phyloP scores from a whole-genome alignment of 2,888 invertebrate species.

The Leptinotarsa tumamoca region DNA sequence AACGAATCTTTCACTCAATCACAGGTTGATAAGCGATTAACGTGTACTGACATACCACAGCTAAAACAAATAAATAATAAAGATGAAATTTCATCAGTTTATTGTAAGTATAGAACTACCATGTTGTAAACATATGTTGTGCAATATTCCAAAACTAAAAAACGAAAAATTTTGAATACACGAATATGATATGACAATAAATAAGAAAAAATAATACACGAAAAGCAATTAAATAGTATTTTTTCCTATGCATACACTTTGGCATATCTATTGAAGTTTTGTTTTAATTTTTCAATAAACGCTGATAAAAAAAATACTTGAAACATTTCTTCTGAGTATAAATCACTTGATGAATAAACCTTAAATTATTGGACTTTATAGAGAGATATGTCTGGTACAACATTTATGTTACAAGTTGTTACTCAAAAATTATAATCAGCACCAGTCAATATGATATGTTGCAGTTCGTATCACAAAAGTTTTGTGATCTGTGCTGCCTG shows the following conservation, averaged over 20 bases:
- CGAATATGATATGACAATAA: background rate
- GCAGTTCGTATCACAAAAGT: no score
- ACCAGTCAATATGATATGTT: no score
- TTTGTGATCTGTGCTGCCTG: no score
- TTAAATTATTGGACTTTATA: background rate
- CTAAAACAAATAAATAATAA: background rate
- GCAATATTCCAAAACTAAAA: background rate
- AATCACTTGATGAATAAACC: background rate
- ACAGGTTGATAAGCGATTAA: no score
- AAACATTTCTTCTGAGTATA: no score
- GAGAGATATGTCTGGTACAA: background rate
- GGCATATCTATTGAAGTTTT: background rate
- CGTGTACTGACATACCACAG: no score
- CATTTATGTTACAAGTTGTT: background rate
- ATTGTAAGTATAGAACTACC: background rate
- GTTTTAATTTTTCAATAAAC: background rate
- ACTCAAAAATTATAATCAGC: background rate
- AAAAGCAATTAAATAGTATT: background rate
- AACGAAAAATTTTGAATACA: background rate
- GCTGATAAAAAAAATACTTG: background rate
- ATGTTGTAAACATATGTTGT: background rate
- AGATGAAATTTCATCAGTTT: background rate
- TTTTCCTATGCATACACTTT: background rate
- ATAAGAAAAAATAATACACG: background rate
- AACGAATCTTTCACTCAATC: no score